Percentiles rank a stretch among this genome's conserved stretches.
Evolutionary conservation across 2,888 invertebrate genomes (phyloP).

Genomic region (Cabera pusaria): DNA sequence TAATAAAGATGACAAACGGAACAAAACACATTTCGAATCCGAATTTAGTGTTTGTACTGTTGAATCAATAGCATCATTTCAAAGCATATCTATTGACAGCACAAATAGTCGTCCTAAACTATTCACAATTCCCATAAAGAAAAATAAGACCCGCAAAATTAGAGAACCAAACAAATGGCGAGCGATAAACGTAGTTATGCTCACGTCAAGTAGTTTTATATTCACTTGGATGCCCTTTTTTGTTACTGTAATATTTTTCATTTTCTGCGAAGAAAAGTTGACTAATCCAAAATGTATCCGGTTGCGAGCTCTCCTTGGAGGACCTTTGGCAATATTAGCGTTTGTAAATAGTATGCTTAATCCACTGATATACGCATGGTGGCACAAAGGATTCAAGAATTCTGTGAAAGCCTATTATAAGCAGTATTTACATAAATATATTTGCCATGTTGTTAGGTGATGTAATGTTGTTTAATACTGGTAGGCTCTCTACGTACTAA

Average conservation of each 20-base stretch:
- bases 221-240: constrained; percentile 86
- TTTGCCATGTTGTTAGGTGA: constrained; percentile 22
- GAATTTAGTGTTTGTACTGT: constrained; percentile 56
- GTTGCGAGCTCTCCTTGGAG: constrained; percentile 76
- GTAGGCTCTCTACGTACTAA: too few species aligned
- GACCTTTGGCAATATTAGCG: constrained; percentile 84
- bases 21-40: constrained; percentile 43
- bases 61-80: constrained; percentile 40
- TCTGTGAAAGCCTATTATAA: constrained; percentile 60
- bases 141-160: constrained; percentile 34
- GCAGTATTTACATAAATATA: constrained; percentile 22
- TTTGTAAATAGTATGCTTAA: constrained; percentile 85
- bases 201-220: constrained; percentile 84
- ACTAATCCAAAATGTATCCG: constrained; percentile 72
- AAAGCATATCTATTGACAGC: constrained; percentile 27
- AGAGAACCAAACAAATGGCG: constrained; percentile 81
- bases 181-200: constrained; percentile 84
- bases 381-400: constrained; percentile 86
- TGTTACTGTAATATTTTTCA: constrained; percentile 79
- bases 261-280: constrained; percentile 74
- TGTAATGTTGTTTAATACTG: constrained; percentile 4
- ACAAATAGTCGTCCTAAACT: constrained; percentile 20
- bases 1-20: constrained; percentile 28
- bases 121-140: constrained; percentile 9
- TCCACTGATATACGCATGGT: constrained; percentile 88